Conservation (phyloP, 2,113 vertebrate genomes). For the Tetraodon nigroviridis region DNA sequence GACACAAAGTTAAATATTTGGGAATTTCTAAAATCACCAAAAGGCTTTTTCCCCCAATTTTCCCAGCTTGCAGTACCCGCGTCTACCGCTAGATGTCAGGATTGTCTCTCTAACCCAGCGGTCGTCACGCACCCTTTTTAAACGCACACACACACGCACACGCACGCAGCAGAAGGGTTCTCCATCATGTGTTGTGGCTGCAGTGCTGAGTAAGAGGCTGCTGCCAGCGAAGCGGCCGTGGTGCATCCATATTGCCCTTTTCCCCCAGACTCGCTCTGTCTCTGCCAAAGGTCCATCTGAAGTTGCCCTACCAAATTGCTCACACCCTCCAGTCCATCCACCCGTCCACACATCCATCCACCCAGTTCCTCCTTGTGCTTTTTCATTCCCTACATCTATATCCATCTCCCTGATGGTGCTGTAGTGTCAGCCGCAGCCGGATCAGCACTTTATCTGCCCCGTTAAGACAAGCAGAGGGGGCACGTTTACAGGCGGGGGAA, state of each 20-base stretch:
- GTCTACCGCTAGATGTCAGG: slow-evolving; percentile 46
- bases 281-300: slow-evolving; percentile 61
- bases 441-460: slow-evolving; percentile 64
- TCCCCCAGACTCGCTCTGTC: slow-evolving; percentile 53
- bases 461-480: slow-evolving; percentile 42
- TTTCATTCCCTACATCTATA: slow-evolving; percentile 31
- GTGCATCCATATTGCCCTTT: slow-evolving; percentile 51
- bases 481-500: neutral
- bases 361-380: slow-evolving; percentile 8
- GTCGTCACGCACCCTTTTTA: neutral
- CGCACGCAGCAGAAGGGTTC: slow-evolving; percentile 46
- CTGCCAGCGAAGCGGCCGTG: slow-evolving; percentile 53
- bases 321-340: slow-evolving; percentile 34
- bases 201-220: slow-evolving; percentile 64
- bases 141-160: slow-evolving; percentile 9
- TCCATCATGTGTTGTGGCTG: slow-evolving; percentile 54
- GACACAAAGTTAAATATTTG: too few species aligned
- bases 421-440: slow-evolving; percentile 39
- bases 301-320: slow-evolving; percentile 47
- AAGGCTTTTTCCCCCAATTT: neutral
- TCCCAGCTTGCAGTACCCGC: neutral
- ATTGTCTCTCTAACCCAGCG: slow-evolving; percentile 25
- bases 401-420: slow-evolving; percentile 34
- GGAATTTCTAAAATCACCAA: neutral
- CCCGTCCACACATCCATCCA: slow-evolving; percentile 29